Conservation (phyloP, 2,888 invertebrate genomes). For the Eupithecia inturbata region DNA sequence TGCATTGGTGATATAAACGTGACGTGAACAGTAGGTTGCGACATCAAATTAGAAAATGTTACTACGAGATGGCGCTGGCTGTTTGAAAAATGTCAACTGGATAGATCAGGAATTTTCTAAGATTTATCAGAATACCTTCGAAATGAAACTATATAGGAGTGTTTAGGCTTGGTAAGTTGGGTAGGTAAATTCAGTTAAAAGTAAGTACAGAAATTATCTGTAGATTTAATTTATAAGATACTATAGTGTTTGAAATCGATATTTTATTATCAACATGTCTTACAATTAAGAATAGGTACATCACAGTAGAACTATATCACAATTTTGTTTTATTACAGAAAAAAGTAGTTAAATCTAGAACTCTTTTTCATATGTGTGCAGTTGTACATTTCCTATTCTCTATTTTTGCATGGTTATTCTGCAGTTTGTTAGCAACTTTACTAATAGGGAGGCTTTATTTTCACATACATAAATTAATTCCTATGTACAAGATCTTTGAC, state of each 20-base stretch:
- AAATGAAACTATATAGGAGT: too few species aligned
- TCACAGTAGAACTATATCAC: slow-evolving; percentile 11
- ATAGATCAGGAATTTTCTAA: neutral
- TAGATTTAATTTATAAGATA: neutral
- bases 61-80: neutral
- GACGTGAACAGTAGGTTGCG: neutral
- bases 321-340: neutral
- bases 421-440: slow-evolving; percentile 7
- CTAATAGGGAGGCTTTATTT: neutral
- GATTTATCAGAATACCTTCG: too few species aligned
- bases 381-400: neutral
- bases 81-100: neutral
- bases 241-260: neutral
- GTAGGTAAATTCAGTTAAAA: too few species aligned
- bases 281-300: neutral
- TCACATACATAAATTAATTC: neutral
- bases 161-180: neutral
- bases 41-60: neutral
- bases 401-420: neutral
- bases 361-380: neutral
- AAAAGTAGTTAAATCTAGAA: neutral
- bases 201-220: neutral
- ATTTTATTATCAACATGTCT: neutral
- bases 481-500: neutral
- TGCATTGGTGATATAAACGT: neutral